A percentile compares a stretch with the other conserved stretches of the same genome.
These are phyloP conservation scores for Enteromius paludinosus DNA, from an alignment of 2,797 vertebrate genomes.

Conservation along the genomic window DNA sequence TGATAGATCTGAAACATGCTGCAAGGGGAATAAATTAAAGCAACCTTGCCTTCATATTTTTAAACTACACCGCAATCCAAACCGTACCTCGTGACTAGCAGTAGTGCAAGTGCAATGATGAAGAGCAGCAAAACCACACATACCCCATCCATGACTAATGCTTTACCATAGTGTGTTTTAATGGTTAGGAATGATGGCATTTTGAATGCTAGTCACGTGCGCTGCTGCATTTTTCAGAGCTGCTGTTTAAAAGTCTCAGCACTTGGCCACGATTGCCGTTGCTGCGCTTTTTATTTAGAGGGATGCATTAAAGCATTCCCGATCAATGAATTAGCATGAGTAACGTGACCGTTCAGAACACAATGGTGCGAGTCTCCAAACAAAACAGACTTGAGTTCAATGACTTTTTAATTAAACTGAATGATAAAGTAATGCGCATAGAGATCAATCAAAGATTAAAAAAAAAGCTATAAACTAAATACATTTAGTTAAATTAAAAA, in stretches of 20 bases:
- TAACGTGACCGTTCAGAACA: slow-evolving; percentile 5
- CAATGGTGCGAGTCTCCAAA: background rate
- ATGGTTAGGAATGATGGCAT: slow-evolving; percentile 11
- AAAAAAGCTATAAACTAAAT: too few species aligned
- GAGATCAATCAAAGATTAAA: too few species aligned
- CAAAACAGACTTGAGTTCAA: background rate
- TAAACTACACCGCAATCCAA: slow-evolving; percentile 25
- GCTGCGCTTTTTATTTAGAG: background rate
- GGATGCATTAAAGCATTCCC: slow-evolving; percentile 28
- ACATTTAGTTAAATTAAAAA: too few species aligned
- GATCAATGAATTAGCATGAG: slow-evolving; percentile 7
- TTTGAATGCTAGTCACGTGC: slow-evolving; percentile 12
- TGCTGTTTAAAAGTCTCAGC: slow-evolving; percentile 29
- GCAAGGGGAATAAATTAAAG: slow-evolving; percentile 40
- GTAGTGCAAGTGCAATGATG: slow-evolving; percentile 23
- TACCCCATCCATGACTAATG: background rate
- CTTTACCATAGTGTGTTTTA: background rate
- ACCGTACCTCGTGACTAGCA: slow-evolving; percentile 34
- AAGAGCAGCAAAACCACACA: slow-evolving; percentile 12
- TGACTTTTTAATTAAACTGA: background rate
- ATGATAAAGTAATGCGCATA: background rate
- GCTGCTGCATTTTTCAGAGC: background rate
- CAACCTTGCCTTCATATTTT: slow-evolving; percentile 37
- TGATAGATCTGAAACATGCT: slow-evolving; percentile 38
- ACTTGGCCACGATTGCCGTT: slow-evolving; percentile 11